Percentiles rank a stretch among this genome's conserved stretches.
phyloP scores from a whole-genome alignment of 2,888 invertebrate genomes.

The Hyppa rectilinea region DNA sequence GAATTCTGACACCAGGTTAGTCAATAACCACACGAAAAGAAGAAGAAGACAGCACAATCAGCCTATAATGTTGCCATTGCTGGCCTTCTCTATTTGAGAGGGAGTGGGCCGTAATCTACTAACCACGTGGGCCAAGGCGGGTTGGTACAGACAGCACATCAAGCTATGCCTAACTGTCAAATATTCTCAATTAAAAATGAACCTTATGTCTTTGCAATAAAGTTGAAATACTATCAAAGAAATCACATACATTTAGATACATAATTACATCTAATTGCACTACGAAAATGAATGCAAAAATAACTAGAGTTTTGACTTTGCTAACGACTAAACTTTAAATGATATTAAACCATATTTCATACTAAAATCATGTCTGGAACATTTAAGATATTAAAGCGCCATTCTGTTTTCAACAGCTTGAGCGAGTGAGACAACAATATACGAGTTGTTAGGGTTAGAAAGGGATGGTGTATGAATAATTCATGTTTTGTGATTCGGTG shows the following conservation, averaged over 20 bases:
- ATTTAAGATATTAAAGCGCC: constrained; percentile 40
- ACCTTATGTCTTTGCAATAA: too few species aligned
- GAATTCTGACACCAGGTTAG: too few species aligned
- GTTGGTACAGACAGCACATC: too few species aligned
- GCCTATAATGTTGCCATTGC: too few species aligned
- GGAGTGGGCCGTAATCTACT: too few species aligned
- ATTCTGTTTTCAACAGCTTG: constrained; percentile 13
- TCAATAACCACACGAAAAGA: too few species aligned
- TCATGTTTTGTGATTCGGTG: constrained; percentile 75
- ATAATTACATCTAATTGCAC: constrained; percentile 17
- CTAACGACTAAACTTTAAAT: constrained; percentile 52
- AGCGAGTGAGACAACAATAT: constrained; percentile 32
- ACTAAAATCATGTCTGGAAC: constrained; percentile 30
- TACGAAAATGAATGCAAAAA: constrained; percentile 25
- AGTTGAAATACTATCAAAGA: too few species aligned
- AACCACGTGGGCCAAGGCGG: too few species aligned
- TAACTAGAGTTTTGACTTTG: constrained; percentile 19
- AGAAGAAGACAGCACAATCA: too few species aligned
- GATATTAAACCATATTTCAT: constrained; percentile 41
- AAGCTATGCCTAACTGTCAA: too few species aligned
- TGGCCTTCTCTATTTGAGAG: too few species aligned
- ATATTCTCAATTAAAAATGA: too few species aligned
- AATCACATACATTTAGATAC: constrained; percentile 9
- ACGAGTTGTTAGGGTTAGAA: constrained; percentile 49
- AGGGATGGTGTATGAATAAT: constrained; percentile 74